phyloP scores from a whole-genome alignment of 2,888 invertebrate genomes.

The Saturnia pavonia region DNA sequence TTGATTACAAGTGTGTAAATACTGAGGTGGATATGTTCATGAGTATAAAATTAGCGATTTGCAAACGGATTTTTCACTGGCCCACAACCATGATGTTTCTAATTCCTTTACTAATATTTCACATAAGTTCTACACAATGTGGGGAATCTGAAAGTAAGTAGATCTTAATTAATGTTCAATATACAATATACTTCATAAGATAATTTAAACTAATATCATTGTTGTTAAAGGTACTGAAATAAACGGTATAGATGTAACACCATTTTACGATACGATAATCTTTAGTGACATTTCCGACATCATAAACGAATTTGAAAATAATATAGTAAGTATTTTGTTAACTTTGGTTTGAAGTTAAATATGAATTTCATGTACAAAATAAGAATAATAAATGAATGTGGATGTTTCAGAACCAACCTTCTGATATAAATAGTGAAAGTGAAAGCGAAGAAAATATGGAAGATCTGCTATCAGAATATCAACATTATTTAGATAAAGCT shows the following conservation, averaged over 20 bases:
- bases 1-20: slow-evolving; percentile 20
- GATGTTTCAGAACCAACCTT: slow-evolving; percentile 53
- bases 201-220: slow-evolving; percentile 16
- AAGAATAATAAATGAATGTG: slow-evolving; percentile 16
- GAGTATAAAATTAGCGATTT: slow-evolving; percentile 2
- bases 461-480: slow-evolving; percentile 67
- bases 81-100: slow-evolving; percentile 41
- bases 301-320: slow-evolving; percentile 64
- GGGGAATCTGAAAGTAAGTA: slow-evolving; percentile 62
- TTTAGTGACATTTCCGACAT: slow-evolving; percentile 71
- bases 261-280: slow-evolving; percentile 67
- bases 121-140: slow-evolving; percentile 42
- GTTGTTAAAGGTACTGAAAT: slow-evolving; percentile 51
- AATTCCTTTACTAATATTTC: slow-evolving; percentile 35
- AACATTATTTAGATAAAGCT: slow-evolving; percentile 68
- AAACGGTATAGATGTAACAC: slow-evolving; percentile 57
- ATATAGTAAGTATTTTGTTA: slow-evolving; percentile 50
- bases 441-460: slow-evolving; percentile 68
- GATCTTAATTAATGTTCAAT: neutral
- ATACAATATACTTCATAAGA: neutral
- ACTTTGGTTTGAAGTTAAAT: slow-evolving; percentile 10
- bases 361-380: slow-evolving; percentile 17
- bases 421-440: slow-evolving; percentile 54
- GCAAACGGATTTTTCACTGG: slow-evolving; percentile 21
- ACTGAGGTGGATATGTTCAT: neutral